Evolutionary conservation across 2,888 invertebrate genomes (phyloP), one percentile per base, ranked within the genome.

Genomic region (Stenolophus ochropezus): DNA sequence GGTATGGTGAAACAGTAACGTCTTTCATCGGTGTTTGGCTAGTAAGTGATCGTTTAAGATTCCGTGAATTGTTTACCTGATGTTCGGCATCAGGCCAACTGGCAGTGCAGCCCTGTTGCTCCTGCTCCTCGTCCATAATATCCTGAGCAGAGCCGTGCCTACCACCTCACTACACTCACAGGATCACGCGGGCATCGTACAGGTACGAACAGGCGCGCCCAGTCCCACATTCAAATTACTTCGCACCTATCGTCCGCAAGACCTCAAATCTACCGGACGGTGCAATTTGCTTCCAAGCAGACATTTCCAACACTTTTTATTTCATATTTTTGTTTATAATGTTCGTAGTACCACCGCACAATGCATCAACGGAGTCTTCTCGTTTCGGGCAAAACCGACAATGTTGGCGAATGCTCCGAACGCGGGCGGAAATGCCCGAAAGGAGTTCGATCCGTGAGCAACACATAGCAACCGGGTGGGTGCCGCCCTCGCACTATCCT

Each of bases 401-500:
- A 86, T 86, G 33, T 84, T 74, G 82, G 82, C 86, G 87, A 85
- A 85, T 84, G 84, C 84, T 84, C 27, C 83, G 82, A 79, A 6
- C 11, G 4, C 51, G 47, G 51, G 81, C 88, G 88, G 86, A 85
- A 82, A 84, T 83, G 58, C 82, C 85, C 89, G 89, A 89, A 84
- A 83, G 83, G 78, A 83, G 84, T 88, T 88, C 88, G 88, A 89
- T 89, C 88, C 86, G 83, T n/a, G 85, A 88, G 87, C 88, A 88
- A 88, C 88, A 88, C 88, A 88, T 88, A 88, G 88, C 88, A 88
- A 88, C 88, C 85, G 84, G 83, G 83, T 84, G 86, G 86, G 86
- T 86, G 83, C n/a, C 86, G 86, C 86, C 86, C 86, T 86, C 86
- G 73, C 82, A 82, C 83, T 14, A 73, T 69, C 18, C 21, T 82